phyloP scores from a whole-genome alignment of 2,113 vertebrate genomes.

The Sceloporus undulatus region DNA sequence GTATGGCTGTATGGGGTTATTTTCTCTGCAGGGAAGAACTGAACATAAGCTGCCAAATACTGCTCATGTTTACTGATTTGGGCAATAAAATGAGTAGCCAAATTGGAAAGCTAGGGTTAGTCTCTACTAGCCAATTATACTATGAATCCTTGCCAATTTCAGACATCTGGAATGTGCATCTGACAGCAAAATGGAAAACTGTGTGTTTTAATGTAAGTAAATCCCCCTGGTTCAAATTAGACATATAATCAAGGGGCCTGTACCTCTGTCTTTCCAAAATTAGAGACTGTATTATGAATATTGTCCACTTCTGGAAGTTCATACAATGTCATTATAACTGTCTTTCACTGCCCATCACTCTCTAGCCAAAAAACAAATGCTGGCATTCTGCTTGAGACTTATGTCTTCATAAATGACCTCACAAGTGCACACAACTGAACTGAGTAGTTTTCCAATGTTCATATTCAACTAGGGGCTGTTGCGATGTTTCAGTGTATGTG shows the following conservation, averaged over 20 bases:
- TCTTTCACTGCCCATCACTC: not conserved
- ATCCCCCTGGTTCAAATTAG: not conserved
- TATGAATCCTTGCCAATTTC: not conserved
- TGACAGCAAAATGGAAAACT: not conserved
- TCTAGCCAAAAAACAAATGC: too few relatives aligned
- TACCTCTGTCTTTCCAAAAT: not conserved
- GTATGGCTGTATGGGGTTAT: not conserved
- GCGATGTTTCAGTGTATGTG: too few relatives aligned
- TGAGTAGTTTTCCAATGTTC: too few relatives aligned
- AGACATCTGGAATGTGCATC: slow-evolving; percentile 2
- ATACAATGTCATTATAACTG: not conserved
- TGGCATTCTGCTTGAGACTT: too few relatives aligned
- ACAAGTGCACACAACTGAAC: too few relatives aligned
- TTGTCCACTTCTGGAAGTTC: not conserved
- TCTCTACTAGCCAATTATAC: slow-evolving; percentile 8
- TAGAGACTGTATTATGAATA: not conserved
- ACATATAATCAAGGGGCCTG: not conserved
- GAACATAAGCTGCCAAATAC: slow-evolving; percentile 8
- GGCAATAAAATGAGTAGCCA: slow-evolving; percentile 20
- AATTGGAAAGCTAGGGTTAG: not conserved
- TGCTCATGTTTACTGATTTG: slow-evolving; percentile 15
- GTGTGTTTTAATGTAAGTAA: not conserved
- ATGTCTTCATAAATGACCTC: too few relatives aligned
- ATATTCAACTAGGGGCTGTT: too few relatives aligned
- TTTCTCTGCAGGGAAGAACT: slow-evolving; percentile 6